These are phyloP conservation scores for Pemphigus obesinymphae DNA, from an alignment of 1,140 invertebrate species.

Conservation along the genomic window DNA sequence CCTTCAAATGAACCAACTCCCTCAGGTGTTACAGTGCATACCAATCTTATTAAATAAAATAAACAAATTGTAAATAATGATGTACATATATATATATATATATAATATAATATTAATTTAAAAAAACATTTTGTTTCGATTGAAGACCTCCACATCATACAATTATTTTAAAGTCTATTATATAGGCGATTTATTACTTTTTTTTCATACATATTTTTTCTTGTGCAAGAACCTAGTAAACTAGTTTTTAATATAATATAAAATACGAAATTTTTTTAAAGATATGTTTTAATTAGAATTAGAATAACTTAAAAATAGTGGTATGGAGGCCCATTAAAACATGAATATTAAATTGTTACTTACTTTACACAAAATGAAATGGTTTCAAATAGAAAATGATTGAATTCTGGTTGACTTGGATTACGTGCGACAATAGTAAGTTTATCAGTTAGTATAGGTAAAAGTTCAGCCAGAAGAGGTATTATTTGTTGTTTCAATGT, in stretches of 20 bases:
- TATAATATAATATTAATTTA: background rate
- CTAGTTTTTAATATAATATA: no score
- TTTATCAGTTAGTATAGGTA: conserved; percentile 81
- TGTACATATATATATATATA: background rate
- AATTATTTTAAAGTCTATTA: no score
- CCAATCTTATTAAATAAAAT: conserved; percentile 60
- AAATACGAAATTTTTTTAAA: no score
- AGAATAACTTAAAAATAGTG: background rate
- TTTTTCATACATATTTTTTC: no score
- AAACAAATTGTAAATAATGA: conserved; percentile 21
- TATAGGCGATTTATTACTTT: no score
- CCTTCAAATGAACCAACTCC: conserved; percentile 87
- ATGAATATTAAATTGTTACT: conserved; percentile 47
- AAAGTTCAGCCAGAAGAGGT: conserved; percentile 69
- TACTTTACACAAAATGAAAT: conserved; percentile 79
- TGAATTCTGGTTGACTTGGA: conserved; percentile 93
- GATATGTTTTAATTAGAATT: background rate
- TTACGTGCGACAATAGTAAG: conserved; percentile 83
- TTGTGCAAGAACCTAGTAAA: no score
- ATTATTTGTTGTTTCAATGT: conserved; percentile 76
- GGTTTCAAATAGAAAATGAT: conserved; percentile 95
- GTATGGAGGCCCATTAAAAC: no score
- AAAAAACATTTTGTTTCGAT: no score
- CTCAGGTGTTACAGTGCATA: conserved; percentile 72
- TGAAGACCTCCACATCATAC: no score